Evolutionary conservation across 64 coral and sea anemone species (phyloP).

Genomic region (Exaiptasia diaphana): DNA sequence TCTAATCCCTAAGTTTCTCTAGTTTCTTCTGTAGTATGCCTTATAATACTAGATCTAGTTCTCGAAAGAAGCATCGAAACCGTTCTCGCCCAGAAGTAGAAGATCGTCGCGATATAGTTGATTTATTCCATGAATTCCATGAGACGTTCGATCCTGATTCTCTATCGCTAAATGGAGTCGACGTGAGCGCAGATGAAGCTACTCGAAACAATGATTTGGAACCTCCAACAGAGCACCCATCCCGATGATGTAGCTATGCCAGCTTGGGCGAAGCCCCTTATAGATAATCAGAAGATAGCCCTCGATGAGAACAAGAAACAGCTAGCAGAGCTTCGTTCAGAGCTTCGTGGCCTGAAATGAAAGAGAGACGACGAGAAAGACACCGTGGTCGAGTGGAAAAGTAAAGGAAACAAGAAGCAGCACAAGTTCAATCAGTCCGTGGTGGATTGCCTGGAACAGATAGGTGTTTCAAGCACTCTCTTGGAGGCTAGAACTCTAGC

Average conservation of each 20-base stretch:
- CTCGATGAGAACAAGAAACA: not conserved
- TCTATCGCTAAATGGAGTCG: not conserved
- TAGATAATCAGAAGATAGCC: too few species aligned
- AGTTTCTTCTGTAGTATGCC: too few species aligned
- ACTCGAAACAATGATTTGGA: not conserved
- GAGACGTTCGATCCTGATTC: not conserved
- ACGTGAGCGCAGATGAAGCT: not conserved
- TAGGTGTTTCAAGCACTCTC: not conserved
- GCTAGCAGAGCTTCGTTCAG: not conserved
- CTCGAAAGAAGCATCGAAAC: too few species aligned
- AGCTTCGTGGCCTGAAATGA: not conserved
- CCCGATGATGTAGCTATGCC: not conserved
- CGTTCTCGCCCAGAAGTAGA: too few species aligned
- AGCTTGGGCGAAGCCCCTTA: not conserved
- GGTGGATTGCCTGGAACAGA: not conserved
- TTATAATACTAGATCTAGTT: too few species aligned
- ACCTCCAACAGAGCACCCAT: not conserved
- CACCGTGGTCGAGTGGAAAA: not conserved
- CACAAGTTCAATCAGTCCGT: not conserved
- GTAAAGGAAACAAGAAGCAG: conserved; percentile 22
- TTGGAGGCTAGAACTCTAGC: not conserved
- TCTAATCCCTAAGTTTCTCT: too few species aligned
- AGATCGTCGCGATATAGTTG: not conserved
- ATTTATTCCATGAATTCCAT: not conserved
- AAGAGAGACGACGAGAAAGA: not conserved